Evolutionary conservation across 2,797 vertebrate genomes (phyloP), one percentile per base, ranked within the genome.

Genomic region (Pyrocephalus nanus): DNA sequence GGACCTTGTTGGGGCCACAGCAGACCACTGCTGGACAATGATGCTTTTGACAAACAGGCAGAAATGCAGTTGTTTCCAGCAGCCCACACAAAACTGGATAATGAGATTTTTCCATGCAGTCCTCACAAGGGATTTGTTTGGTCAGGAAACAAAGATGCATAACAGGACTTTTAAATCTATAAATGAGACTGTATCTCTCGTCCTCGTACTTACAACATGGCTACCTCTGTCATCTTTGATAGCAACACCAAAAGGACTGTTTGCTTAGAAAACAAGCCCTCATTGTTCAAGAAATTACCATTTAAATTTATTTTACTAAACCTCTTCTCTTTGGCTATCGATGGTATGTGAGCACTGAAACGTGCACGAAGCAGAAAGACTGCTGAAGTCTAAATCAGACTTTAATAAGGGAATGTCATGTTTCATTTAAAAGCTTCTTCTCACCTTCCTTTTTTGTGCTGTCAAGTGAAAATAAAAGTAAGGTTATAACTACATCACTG

Each of bases 401-500:
- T 96, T 96, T 95, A 97, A 97, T 97, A 97, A 96, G 95, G 82
- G 42, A 97, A 97, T 93, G 97, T 92, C 97, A 95, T 96, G 96
- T 97, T 97, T 97, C 97, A 97, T 97, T 97, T 96, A 95, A 94
- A 96, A 97, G 93, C 87, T 72, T 93, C 94, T 94, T 90, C 67
- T 96, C 88, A 95, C 93, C 93, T 97, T 91, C 93, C 93, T 97
- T 97, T 95, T 94, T 94, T 42, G 29, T 88, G 91, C 93, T 62
- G 8, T 96, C 95, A 94, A 97, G 90, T 96, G 96, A 97, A 95
- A 98, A 97, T 94, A 97, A 96, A 97, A 95, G 86, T 57, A 67
- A 87, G 80, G 86, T 95, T 96, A 71, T 97, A 97, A 96, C 97
- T 97, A 95, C 93, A 93, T 75, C 8, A 58, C 97, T 96, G 95